Evolutionary conservation across 2,888 invertebrate species (phyloP), one percentile per base, ranked within the genome.

Genomic region (Cancer borealis): DNA sequence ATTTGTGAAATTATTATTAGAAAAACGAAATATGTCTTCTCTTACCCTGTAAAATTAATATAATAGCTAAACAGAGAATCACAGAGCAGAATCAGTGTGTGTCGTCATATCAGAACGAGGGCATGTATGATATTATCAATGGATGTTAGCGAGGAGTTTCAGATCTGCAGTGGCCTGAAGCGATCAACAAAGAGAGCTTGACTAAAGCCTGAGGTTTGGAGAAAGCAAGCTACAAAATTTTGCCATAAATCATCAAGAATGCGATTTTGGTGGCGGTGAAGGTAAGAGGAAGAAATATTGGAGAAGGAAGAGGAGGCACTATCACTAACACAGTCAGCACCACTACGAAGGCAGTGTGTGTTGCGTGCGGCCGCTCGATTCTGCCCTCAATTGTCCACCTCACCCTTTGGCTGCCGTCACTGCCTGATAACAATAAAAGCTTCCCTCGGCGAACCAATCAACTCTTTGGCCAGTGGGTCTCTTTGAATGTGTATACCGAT

Each of bases 221-320:
- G 73, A 73, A 73, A 73, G 73, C 21, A 21, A 73, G 73, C 6
- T n/a, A 26, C 73, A 21, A 73, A 73, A 73, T 73, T 73, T 21
- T 73, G n/a, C 73, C 73, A 21, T 73, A 73, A 73, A 73, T 73
- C 73, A 73, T 73, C 73, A 73, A n/a, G 73, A n/a, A n/a, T 73
- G 73, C n/a, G n/a, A 73, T 73, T 8, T 21, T n/a, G 73, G 73
- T n/a, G 8, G 60, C n/a, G 73, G 26, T 73, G 1, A 21, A 21
- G 26, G 26, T 3, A 17, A n/a, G 26, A 4, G 8, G 73, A 21
- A 73, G 73, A 1, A 17, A 21, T 2, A 21, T 49, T 49, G 14
- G 14, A 17, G 60, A 17, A 14, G 60, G 73, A 73, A 26, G 26
- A 21, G 26, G 26, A 26, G 26, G 73, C 6, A 73, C n/a, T 73